Base-by-base conservation (phyloP, 2,888 invertebrate genomes). In the Eumacrocentrus americanus region DNA sequence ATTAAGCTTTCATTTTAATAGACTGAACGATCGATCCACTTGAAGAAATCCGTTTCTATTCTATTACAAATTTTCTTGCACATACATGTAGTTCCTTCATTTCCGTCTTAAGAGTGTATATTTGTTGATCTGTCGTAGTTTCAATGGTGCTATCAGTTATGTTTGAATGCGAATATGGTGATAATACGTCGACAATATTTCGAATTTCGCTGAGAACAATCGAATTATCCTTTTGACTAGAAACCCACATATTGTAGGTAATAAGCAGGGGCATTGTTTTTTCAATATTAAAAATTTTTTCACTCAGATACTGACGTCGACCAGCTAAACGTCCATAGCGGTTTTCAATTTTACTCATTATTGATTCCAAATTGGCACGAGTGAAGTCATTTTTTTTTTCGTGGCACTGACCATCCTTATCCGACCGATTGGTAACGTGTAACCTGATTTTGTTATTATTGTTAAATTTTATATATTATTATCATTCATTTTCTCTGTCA, bases 31-130 rank as follows among this genome's bases (percentile, higher is more conserved):
- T 37, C 51, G 2, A 35, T 7, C 35, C 1, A 2, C n/a, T 35
- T 7, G 7, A 7, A 5, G n/a, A n/a, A n/a, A n/a, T n/a, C n/a
- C n/a, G n/a, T 3, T 42, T 14, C 29, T 9, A 46, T 48, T 47
- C n/a, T n/a, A n/a, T n/a, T n/a, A n/a, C n/a, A n/a, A n/a, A n/a
- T n/a, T n/a, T n/a, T n/a, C n/a, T 23, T 50, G 64, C 67, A 68
- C 62, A 70, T 77, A 79, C 79, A 73, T 79, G 76, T 72, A 79
- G 75, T 63, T 78, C 70, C 48, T 70, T 59, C 57, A 73, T 76
- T 68, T 79, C 75, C 14, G 53, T 55, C 25, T 72, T 67, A n/a
- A 79, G 60, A 20, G 66, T 63, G 50, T 72, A 51, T 23, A 73
- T 70, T n/a, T n/a, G n/a, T 0, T 61, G 54, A 3, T 50, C 69